Conservation (phyloP, 2,113 vertebrate genomes). For the Synchiropus splendidus region DNA sequence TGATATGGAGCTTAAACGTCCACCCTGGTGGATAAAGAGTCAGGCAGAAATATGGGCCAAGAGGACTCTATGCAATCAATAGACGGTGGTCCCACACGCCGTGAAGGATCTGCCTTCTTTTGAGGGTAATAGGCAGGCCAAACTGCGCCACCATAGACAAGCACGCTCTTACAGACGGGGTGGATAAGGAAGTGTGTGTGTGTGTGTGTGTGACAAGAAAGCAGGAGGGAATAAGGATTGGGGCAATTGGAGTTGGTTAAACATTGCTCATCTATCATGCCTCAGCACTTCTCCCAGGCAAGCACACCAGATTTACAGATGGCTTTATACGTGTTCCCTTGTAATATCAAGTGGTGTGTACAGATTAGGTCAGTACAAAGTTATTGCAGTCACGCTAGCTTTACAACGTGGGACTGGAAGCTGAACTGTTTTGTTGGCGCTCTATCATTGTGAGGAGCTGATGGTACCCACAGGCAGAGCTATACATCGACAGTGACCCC, state of each 20-base stretch:
- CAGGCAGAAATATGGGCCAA: conserved; percentile 1
- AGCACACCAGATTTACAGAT: conserved; percentile 11
- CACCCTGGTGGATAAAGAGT: conserved; percentile 9
- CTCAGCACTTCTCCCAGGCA: conserved; percentile 7
- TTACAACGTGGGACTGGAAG: conserved; percentile 17
- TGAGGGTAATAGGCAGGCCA: conserved; percentile 7
- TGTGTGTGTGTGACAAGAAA: conserved; percentile 1
- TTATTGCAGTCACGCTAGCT: conserved; percentile 19
- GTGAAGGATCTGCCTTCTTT: background rate
- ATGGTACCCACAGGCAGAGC: conserved; percentile 23
- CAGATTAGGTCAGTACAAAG: conserved; percentile 18
- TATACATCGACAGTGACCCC: conserved; percentile 34
- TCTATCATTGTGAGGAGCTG: conserved; percentile 30
- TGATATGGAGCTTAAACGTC: conserved; percentile 15
- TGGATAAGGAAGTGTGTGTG: background rate
- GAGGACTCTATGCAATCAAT: conserved; percentile 30
- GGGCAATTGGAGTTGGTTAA: conserved; percentile 19
- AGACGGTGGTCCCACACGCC: too few species aligned
- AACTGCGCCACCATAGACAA: conserved; percentile 12
- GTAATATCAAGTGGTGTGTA: conserved; percentile 22
- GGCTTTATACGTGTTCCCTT: conserved; percentile 3
- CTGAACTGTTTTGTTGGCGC: conserved; percentile 34
- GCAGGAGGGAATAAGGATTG: conserved; percentile 2
- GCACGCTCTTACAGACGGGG: conserved; percentile 1
- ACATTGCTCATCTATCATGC: conserved; percentile 19